These are phyloP conservation scores for Coilia nasus DNA, from an alignment of 2,797 vertebrate genomes.

Conservation along the genomic window DNA sequence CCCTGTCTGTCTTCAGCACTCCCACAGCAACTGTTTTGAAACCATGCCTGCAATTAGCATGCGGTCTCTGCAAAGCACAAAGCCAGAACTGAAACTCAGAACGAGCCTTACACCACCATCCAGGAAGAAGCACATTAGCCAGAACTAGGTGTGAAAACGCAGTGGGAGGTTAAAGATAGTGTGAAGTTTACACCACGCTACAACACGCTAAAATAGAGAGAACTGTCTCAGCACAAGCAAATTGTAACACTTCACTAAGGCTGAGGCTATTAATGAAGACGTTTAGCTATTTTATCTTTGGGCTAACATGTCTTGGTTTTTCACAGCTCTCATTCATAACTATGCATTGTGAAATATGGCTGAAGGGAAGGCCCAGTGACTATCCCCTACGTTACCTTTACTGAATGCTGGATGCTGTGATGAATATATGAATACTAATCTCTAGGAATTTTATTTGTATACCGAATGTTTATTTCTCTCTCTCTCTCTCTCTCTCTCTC, in stretches of 20 bases:
- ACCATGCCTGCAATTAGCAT: not conserved
- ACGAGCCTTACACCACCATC: not conserved
- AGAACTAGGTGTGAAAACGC: not conserved
- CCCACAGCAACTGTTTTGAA: not conserved
- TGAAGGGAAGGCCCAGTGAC: not conserved
- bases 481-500: too few relatives aligned
- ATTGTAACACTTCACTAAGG: not conserved
- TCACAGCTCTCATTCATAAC: not conserved
- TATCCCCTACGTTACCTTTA: too few relatives aligned
- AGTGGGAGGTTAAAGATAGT: not conserved
- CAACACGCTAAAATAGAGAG: too few relatives aligned
- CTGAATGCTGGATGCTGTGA: too few relatives aligned
- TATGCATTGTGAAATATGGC: not conserved
- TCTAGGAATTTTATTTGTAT: too few relatives aligned
- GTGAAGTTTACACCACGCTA: not conserved
- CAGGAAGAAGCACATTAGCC: conserved; percentile 11
- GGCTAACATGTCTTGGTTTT: not conserved
- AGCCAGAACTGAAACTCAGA: too few relatives aligned
- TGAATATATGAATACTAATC: too few relatives aligned
- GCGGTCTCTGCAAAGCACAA: not conserved
- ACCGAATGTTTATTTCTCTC: too few relatives aligned
- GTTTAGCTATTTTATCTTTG: not conserved
- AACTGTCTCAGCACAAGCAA: not conserved
- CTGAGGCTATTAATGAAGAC: not conserved
- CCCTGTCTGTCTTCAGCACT: not conserved